Evolutionary conservation across 2,113 vertebrate genomes (phyloP), one percentile per base, ranked within the genome.

Genomic region (Cyphomyrus plagiostoma): DNA sequence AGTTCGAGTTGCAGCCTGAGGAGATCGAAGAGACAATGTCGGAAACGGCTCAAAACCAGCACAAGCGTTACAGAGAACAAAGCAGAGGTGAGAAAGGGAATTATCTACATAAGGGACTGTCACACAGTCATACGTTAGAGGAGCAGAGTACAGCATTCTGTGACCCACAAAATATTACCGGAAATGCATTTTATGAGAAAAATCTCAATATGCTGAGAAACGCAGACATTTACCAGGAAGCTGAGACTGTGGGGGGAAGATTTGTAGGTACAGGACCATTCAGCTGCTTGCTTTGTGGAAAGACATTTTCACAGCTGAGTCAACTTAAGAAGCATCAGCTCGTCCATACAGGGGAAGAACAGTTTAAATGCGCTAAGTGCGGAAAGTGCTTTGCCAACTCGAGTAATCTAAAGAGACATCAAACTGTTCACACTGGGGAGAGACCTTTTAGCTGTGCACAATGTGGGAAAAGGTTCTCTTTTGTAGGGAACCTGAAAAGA

Each of bases 331-430:
- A 94, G 0, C 95, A 95, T 92, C 92, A 95, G 91, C 92, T 94
- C 10, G 95, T 94, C 1, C 95, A 95, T 93, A 95, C 94, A 2
- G 94, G 94, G 3, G 94, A 95, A 92, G 94, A 94, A 89, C 94
- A 94, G 0, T 95, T 92, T 48, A 93, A 93, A 0, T 95, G 95
- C 89, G 89, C 90, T 0, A 93, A 94, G 89, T 95, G 95, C 9
- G 95, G 95, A 10, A 95, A 95, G 91, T 83, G 95, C 77, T 95
- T 95, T 91, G 94, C 95, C 35, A 95, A 95, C 92, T 94, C 95
- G 91, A 95, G 95, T 92, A 95, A 95, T 62, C 93, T 95, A 89
- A 91, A 94, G 89, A 94, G 95, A 21, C 95, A 95, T 91, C 95
- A 95, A 93, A 93, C 94, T 89, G 94, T 95, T 0, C 95, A 95